A percentile compares a stretch with the other conserved stretches of the same genome.
Evolutionary conservation across 2,888 invertebrate species (phyloP).

Genomic region (Nemoura dubitans): DNA sequence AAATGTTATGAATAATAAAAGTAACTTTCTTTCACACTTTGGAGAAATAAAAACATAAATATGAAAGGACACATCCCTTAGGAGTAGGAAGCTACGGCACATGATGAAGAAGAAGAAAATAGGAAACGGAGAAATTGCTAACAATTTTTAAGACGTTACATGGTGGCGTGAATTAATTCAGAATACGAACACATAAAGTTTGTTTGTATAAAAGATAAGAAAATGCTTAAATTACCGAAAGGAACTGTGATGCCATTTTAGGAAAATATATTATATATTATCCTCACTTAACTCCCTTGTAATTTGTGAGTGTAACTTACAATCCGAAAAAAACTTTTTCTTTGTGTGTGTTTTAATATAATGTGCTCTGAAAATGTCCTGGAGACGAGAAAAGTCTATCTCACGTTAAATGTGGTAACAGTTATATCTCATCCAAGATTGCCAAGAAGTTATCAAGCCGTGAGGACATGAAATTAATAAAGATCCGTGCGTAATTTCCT

Average conservation of each 20-base stretch:
- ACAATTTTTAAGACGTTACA: constrained; percentile 34
- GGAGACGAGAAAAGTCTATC: neutral
- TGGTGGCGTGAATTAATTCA: constrained; percentile 41
- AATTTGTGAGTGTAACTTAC: neutral
- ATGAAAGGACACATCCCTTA: neutral
- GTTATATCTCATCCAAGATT: neutral
- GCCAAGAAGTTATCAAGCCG: neutral
- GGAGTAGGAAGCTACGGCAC: neutral
- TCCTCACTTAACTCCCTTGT: neutral
- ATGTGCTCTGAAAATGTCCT: neutral
- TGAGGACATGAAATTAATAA: neutral
- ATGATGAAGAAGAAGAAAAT: constrained; percentile 5
- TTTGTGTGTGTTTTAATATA: neutral
- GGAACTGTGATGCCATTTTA: constrained; percentile 34
- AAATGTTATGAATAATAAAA: constrained; percentile 22
- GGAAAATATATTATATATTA: constrained; percentile 35
- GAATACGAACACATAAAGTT: constrained; percentile 38
- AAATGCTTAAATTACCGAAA: constrained; percentile 39
- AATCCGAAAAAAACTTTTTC: neutral
- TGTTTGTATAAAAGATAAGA: constrained; percentile 38
- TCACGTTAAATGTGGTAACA: neutral
- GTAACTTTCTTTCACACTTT: neutral
- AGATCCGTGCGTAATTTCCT: neutral
- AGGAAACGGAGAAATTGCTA: constrained; percentile 15
- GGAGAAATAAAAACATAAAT: constrained; percentile 14